These are phyloP conservation scores for Eupsilia transversa DNA, from an alignment of 2,888 invertebrate genomes.

Conservation along the genomic window DNA sequence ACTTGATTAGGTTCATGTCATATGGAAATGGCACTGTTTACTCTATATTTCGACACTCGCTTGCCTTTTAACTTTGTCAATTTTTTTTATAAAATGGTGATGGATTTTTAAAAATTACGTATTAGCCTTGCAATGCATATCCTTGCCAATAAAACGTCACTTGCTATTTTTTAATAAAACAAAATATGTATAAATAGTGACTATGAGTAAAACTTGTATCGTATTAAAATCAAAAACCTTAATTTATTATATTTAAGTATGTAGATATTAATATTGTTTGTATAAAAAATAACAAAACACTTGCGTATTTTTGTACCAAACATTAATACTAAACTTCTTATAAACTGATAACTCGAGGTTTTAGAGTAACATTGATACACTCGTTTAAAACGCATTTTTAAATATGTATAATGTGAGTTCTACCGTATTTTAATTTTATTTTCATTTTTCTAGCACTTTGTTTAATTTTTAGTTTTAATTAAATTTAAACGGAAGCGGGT, in stretches of 20 bases:
- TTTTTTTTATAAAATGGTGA: conserved; percentile 23
- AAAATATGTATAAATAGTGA: conserved; percentile 33
- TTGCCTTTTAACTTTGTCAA: conserved; percentile 26
- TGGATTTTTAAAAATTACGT: conserved; percentile 16
- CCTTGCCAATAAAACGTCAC: conserved; percentile 55
- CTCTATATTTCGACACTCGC: conserved; percentile 25
- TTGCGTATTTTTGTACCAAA: conserved; percentile 84
- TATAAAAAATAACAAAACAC: conserved; percentile 72
- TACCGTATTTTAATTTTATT: conserved; percentile 59
- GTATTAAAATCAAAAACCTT: conserved; percentile 54
- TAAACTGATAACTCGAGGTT: conserved; percentile 64
- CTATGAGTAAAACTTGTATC: conserved; percentile 35
- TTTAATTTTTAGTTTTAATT: conserved; percentile 68
- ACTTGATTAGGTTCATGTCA: conserved; percentile 37
- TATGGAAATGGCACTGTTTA: conserved; percentile 29
- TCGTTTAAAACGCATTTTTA: conserved; percentile 69
- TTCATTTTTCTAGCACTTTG: conserved; percentile 60
- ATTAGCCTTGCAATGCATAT: conserved; percentile 37
- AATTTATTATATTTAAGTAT: conserved; percentile 72
- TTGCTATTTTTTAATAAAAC: conserved; percentile 6
- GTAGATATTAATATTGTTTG: conserved; percentile 75
- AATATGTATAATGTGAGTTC: conserved; percentile 58
- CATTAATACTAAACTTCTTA: conserved; percentile 67
- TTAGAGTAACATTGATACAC: conserved; percentile 58
- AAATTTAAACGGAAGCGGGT: conserved; percentile 62